These are phyloP conservation scores for Glossosoma conforme DNA, from an alignment of 1,140 invertebrate species.

Conservation along the genomic window DNA sequence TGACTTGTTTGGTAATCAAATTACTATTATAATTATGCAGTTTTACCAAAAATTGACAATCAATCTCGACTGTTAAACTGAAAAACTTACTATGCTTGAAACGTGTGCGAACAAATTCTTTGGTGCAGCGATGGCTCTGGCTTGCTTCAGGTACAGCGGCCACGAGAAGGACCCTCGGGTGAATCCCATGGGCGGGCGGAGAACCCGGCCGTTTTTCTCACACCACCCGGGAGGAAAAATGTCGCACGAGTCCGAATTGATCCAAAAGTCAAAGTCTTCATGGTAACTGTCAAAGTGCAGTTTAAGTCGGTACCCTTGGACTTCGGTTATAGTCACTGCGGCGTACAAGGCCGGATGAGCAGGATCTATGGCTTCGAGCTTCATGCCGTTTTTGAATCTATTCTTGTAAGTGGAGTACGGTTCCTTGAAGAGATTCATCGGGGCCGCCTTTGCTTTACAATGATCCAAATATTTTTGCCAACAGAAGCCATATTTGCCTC, in stretches of 20 bases:
- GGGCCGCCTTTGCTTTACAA: conserved; percentile 66
- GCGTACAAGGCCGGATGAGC: conserved; percentile 85
- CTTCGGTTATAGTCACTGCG: conserved; percentile 80
- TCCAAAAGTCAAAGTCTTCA: conserved; percentile 90
- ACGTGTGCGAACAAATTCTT: conserved; percentile 66
- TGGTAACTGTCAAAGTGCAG: conserved; percentile 92
- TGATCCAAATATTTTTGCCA: conserved; percentile 71
- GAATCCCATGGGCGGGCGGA: conserved; percentile 73
- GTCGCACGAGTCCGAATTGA: conserved; percentile 83
- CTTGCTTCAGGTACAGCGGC: conserved; percentile 76
- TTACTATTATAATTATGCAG: too few species aligned
- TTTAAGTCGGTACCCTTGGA: conserved; percentile 75
- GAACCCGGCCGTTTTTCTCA: conserved; percentile 67
- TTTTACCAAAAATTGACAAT: too few species aligned
- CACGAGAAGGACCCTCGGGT: conserved; percentile 68
- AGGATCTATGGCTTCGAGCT: conserved; percentile 91
- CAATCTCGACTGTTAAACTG: too few species aligned
- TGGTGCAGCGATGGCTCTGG: conserved; percentile 72
- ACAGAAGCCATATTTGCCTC: conserved; percentile 64
- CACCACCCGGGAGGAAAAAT: conserved; percentile 95
- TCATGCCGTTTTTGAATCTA: conserved; percentile 80
- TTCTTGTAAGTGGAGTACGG: conserved; percentile 68
- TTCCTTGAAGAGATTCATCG: conserved; percentile 73
- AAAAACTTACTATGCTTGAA: conserved; percentile 39
- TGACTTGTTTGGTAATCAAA: too few species aligned